Evolutionary conservation across 2,113 vertebrate species (phyloP), one percentile per base, ranked within the genome.

Genomic region (Cranoglanis bouderius): DNA sequence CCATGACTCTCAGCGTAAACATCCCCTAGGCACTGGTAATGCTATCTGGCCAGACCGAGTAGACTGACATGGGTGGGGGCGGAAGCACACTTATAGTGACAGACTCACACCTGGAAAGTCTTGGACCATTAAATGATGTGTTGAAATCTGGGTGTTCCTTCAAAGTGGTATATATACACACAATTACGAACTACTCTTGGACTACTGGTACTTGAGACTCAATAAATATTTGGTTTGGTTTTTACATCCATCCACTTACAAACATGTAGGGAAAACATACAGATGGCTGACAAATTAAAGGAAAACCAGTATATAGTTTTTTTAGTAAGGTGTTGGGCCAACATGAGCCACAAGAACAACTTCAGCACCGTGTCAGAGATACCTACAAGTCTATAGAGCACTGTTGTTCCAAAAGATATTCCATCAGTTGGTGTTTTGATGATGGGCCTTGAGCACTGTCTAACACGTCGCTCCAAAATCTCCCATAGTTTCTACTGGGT

Each of bases 1-100:
- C 84, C 83, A 85, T 90, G 74, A 88, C 82, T 81, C 82, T 59
- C 72, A 81, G 86, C 21, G 18, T 81, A 88, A 88, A 88, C 89
- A 90, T 82, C 82, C 89, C 86, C 82, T 75, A 78, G 89, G 89
- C 89, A 13, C 70, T 88, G 86, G 82, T 85, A 90, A 85, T 72
- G 86, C 86, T 90, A 90, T 90, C 89, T 88, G 89, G n/a, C 86
- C 61, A 90, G 86, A 81, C 77, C 24, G 51, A 75, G 70, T 72
- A 88, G 75, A 75, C 80, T 77, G 59, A 40, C n/a, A 82, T 61
- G 74, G 53, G 82, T 84, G 82, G 82, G 85, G 75, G 85, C 57
- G 83, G 74, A 85, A 70, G 35, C 77, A 57, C 43, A 59, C 86
- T 49, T 80, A 57, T 53, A 87, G 70, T 90, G 86, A 90, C 89